phyloP scores from a whole-genome alignment of 1,140 invertebrate species.

The Aphidius ervi region DNA sequence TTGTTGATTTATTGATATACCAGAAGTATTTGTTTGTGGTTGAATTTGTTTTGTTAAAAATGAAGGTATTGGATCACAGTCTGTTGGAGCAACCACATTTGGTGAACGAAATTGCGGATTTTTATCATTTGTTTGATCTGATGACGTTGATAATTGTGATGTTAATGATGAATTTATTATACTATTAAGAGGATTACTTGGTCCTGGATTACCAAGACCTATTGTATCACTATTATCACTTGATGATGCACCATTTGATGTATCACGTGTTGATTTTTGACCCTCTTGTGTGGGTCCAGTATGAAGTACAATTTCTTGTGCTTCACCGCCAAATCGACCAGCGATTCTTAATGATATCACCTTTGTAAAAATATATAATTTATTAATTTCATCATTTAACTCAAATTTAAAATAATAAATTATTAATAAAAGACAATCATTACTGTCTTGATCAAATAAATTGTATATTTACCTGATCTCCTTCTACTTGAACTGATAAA shows the following conservation, averaged over 20 bases:
- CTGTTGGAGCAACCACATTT: conserved; percentile 77
- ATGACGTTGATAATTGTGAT: conserved; percentile 38
- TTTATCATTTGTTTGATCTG: conserved; percentile 45
- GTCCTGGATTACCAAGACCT: conserved; percentile 42
- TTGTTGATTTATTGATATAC: conserved; percentile 33
- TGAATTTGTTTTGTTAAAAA: conserved; percentile 47
- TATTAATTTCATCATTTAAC: no score
- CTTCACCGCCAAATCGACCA: conserved; percentile 64
- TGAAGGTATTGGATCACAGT: conserved; percentile 59
- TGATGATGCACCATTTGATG: conserved; percentile 29
- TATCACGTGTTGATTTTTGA: conserved; percentile 41
- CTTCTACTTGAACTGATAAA: conserved; percentile 92
- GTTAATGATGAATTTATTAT: no score
- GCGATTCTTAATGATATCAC: conserved; percentile 83
- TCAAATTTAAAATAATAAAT: conserved; percentile 18
- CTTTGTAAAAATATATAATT: conserved; percentile 38
- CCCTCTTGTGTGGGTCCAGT: conserved; percentile 49
- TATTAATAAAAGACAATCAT: neutral
- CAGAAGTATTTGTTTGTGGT: conserved; percentile 34
- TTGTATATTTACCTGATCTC: conserved; percentile 70
- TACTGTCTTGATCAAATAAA: neutral
- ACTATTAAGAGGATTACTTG: conserved; percentile 43
- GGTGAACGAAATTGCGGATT: conserved; percentile 69
- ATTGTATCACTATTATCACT: conserved; percentile 36
- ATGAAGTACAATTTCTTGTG: conserved; percentile 72